Base-by-base conservation (phyloP, 2,113 vertebrate species). In the Peromyscus polionotus region DNA sequence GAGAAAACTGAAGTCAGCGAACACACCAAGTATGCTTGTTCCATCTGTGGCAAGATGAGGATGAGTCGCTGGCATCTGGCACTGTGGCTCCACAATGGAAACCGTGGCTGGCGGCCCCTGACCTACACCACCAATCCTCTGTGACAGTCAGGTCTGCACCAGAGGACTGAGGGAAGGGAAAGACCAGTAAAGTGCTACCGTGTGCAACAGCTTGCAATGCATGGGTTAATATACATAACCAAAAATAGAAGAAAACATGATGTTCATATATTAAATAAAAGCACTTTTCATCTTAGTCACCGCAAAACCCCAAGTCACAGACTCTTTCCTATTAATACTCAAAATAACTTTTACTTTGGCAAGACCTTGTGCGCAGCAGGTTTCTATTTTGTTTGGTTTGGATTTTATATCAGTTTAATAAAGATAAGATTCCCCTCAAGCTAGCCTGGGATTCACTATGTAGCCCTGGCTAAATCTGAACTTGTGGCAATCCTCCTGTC, bases 331-430 rank as follows among this genome's bases (percentile, higher is more conserved):
- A 36, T 68, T 19, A 45, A 14, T 31, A 93, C 77, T 97, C 94
- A 83, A 85, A 36, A 67, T 45, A 61, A 70, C 6, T 92, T 95
- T 93, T 90, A 77, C 95, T 96, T 81, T 94, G 39, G 45, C 31
- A 42, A 70, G 79, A 85, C 3, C 22, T 39, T 92, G 48, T 77
- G 77, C 28, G 59, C 87, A 87, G 91, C 0, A 79, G 57, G 73
- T 90, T 88, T 87, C 87, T 88, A 20, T 51, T 68, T n/a, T 45
- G 65, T 51, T 51, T 68, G 45, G 28, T 87, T 51, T 54, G 45
- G 65, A 3, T 48, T 86, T 86, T 51, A 28, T 33, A 68, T 87
- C 42, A 65, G 17, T 48, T 48, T 67, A 65, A 33, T 48, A 45
- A 67, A 68, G 42, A 36, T 31, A 51, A 28, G 42, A 20, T 48